Evolutionary conservation across 2,888 invertebrate genomes (phyloP), one percentile per base, ranked within the genome.

Genomic region (Cryptophagus acutangulus): DNA sequence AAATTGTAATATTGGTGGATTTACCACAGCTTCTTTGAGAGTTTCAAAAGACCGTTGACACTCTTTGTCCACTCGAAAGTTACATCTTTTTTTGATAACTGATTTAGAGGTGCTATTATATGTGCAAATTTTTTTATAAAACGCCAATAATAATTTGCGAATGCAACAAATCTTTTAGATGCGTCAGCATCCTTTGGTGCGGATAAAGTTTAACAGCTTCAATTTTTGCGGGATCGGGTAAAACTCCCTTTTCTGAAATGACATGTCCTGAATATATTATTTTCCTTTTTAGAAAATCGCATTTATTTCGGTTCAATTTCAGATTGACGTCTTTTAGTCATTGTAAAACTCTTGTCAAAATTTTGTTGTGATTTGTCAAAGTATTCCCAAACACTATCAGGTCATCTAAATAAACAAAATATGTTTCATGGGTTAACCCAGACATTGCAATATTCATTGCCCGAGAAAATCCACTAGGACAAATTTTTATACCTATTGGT

Each of bases 401-500:
- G 12, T 29, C 29, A 29, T 29, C 29, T 29, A 29, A 29, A 12
- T 29, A 29, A 10, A 29, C 12, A 13, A 29, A 29, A 29, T 13
- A 29, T 10, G 5, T 29, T 10, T 29, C 29, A 29, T 8, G 12
- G 12, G 8, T 29, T 10, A 29, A 10, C 12, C 29, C 29, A 5
- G 29, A 29, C 29, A 10, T 29, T 10, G 29, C 29, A 8, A 29
- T 13, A 5, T 8, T 45, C 47, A 47, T 47, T 20, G 36, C 18
- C 33, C 40, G 14, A 17, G 42, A 52, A 43, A 55, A 55, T 25
- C 41, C 25, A 42, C 43, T 49, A 14, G 49, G 45, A 35, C 43
- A 48, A 25, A 36, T 48, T 43, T 54, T 53, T 33, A 53, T 37
- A 18, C 55, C 49, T 51, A 59, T 54, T 14, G 49, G 48, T 18